These are phyloP conservation scores for Eulemur coronatus DNA, from an alignment of 2,797 vertebrate species.

Conservation along the genomic window DNA sequence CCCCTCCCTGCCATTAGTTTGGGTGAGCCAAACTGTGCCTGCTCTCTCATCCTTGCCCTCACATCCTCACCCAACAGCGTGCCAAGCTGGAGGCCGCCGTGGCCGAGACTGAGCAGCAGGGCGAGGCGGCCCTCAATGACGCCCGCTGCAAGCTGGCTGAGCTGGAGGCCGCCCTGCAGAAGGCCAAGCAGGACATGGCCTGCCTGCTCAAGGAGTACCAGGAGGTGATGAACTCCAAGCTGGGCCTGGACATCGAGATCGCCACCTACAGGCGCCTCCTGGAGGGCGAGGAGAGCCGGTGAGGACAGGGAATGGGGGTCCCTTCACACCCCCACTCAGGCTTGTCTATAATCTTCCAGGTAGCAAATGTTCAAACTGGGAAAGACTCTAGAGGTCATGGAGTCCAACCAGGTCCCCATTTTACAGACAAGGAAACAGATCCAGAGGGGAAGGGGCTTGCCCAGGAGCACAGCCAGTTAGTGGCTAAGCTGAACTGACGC, in stretches of 20 bases:
- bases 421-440: not conserved
- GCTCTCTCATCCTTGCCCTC: slow-evolving; percentile 9
- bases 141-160: slow-evolving; percentile 72
- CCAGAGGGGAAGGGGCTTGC: not conserved
- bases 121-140: slow-evolving; percentile 13
- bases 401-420: not conserved
- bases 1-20: not conserved
- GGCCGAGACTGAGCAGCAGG: slow-evolving; percentile 69
- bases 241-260: slow-evolving; percentile 92
- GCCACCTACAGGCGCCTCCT: slow-evolving; percentile 89
- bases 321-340: not conserved
- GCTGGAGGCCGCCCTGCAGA: slow-evolving; percentile 84
- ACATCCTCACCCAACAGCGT: slow-evolving; percentile 43
- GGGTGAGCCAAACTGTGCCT: not conserved
- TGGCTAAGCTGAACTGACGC: not conserved
- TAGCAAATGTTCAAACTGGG: not conserved
- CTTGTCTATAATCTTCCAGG: not conserved
- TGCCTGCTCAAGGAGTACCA: slow-evolving; percentile 88
- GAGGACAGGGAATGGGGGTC: not conserved
- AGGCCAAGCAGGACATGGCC: slow-evolving; percentile 85
- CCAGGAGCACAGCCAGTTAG: not conserved
- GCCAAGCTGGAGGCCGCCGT: slow-evolving; percentile 67
- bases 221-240: slow-evolving; percentile 90
- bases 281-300: slow-evolving; percentile 85
- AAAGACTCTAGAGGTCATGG: not conserved